phyloP scores from a whole-genome alignment of 2,888 invertebrate genomes.

The Apeira syringaria region DNA sequence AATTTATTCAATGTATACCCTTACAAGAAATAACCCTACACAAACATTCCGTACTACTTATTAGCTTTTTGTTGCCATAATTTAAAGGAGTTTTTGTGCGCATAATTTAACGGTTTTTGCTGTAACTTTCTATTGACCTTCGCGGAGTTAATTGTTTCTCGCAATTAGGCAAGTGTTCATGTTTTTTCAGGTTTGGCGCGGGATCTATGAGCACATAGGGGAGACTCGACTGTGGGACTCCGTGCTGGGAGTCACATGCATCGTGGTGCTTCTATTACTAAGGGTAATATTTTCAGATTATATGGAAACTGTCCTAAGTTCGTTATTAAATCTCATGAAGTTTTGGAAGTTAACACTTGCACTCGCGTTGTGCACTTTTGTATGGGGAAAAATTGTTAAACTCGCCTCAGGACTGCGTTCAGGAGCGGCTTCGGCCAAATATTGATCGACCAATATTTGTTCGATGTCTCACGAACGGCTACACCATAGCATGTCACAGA shows the following conservation, averaged over 20 bases:
- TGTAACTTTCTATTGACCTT: slow-evolving; percentile 54
- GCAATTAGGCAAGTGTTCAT: not conserved
- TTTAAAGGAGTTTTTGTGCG: slow-evolving; percentile 19
- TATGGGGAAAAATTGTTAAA: too few relatives aligned
- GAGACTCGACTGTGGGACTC: slow-evolving; percentile 89
- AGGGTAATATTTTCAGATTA: too few relatives aligned
- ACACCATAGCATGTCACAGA: too few relatives aligned
- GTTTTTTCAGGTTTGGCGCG: slow-evolving; percentile 84
- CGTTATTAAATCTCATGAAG: too few relatives aligned
- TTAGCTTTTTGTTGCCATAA: slow-evolving; percentile 30
- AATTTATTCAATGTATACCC: too few relatives aligned
- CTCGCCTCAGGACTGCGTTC: too few relatives aligned
- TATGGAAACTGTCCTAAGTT: too few relatives aligned
- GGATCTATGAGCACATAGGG: slow-evolving; percentile 87
- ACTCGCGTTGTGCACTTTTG: too few relatives aligned
- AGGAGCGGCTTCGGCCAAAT: too few relatives aligned
- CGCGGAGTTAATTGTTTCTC: not conserved
- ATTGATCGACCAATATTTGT: too few relatives aligned
- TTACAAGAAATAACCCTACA: not conserved
- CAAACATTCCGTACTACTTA: not conserved
- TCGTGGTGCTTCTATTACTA: slow-evolving; percentile 86
- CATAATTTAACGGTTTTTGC: slow-evolving; percentile 39
- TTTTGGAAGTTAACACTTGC: too few relatives aligned
- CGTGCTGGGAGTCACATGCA: slow-evolving; percentile 87
- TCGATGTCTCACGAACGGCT: too few relatives aligned